A percentile compares a stretch with the other conserved stretches of the same genome.
Evolutionary conservation across 2,888 invertebrate genomes (phyloP).

Genomic region (Tanaodytes sp.): DNA sequence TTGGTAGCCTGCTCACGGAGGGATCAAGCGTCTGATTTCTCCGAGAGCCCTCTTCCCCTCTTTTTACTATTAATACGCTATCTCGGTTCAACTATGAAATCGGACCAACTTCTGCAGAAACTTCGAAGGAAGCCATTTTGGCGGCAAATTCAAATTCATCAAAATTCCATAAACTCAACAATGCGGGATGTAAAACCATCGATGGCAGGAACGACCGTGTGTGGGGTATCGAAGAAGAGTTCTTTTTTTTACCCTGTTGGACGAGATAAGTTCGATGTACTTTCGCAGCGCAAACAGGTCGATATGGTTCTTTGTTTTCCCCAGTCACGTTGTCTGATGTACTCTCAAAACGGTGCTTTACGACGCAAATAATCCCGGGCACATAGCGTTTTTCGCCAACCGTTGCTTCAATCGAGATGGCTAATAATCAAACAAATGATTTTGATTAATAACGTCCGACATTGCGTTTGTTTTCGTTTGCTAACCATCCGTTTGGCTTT

Average conservation of each 20-base stretch:
- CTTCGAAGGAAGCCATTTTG: no score
- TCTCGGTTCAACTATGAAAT: conserved; percentile 30
- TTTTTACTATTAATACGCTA: neutral
- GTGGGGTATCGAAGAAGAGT: neutral
- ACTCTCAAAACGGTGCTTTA: conserved; percentile 31
- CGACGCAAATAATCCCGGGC: conserved; percentile 27
- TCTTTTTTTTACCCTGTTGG: neutral
- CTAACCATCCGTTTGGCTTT: no score
- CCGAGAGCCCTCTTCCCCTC: neutral
- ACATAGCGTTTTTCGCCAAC: conserved; percentile 25
- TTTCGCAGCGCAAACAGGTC: conserved; percentile 57
- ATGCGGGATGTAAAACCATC: no score
- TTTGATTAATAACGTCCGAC: conserved; percentile 30
- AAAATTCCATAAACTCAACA: no score
- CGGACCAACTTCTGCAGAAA: conserved; percentile 16
- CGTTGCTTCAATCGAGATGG: conserved; percentile 36
- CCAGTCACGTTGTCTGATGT: conserved; percentile 32
- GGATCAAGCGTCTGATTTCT: conserved; percentile 28
- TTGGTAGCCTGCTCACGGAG: no score
- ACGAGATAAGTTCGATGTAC: conserved; percentile 54
- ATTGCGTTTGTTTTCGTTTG: conserved; percentile 21
- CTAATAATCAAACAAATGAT: conserved; percentile 26
- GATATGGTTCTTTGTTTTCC: conserved; percentile 52
- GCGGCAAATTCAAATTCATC: neutral
- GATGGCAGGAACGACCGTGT: neutral